A percentile compares a stretch with the other conserved stretches of the same genome.
These are phyloP conservation scores for Dendrophyllia cribrosa DNA, from an alignment of 64 coral and sea anemone species.

Conservation along the genomic window DNA sequence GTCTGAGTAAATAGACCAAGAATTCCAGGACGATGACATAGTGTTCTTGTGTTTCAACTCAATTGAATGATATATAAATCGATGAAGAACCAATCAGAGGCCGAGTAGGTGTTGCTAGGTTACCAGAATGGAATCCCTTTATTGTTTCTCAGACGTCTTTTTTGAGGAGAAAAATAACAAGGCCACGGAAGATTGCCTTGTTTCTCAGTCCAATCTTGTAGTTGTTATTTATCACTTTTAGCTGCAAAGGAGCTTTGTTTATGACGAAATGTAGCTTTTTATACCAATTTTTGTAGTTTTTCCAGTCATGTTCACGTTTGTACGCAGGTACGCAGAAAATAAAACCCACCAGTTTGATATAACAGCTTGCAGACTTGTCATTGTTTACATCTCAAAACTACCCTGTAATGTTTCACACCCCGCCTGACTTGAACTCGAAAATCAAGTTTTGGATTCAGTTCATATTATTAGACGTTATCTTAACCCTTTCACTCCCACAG, in stretches of 20 bases:
- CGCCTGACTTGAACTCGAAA: no score
- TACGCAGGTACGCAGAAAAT: background rate
- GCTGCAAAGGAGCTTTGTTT: background rate
- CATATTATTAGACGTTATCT: no score
- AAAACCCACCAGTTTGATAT: slow-evolving; percentile 8
- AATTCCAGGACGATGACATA: no score
- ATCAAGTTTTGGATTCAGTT: no score
- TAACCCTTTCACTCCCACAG: no score
- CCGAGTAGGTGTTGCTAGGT: no score
- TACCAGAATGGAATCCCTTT: no score
- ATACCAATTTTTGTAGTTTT: slow-evolving; percentile 19
- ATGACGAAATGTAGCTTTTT: background rate
- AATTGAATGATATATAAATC: background rate
- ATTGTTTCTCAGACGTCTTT: background rate
- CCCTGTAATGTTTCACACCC: no score
- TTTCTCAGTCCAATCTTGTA: background rate
- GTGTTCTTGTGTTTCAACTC: background rate
- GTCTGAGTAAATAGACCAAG: background rate
- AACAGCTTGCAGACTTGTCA: background rate
- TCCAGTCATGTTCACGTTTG: background rate
- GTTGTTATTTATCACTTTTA: background rate
- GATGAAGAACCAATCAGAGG: background rate
- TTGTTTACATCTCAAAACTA: no score
- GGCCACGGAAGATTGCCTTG: background rate
- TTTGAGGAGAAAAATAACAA: background rate